Conservation (phyloP, 2,888 invertebrate species). For the Imbricaverruca yamaguchii region DNA sequence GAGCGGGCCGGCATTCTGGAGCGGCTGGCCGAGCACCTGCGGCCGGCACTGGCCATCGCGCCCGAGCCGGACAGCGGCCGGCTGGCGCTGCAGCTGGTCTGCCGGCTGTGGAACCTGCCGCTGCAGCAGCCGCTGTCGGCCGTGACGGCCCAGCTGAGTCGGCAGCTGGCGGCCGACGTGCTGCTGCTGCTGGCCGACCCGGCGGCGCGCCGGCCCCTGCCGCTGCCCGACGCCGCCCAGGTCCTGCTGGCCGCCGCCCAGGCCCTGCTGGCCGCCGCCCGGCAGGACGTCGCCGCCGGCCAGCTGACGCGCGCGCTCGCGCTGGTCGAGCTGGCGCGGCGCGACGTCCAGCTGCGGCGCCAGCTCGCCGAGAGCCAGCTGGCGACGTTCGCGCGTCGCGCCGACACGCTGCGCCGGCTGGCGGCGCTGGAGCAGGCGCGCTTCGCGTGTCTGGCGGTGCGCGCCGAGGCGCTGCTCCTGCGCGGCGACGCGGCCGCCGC, state of each 20-base stretch:
- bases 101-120: constrained; percentile 15
- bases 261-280: constrained; percentile 10
- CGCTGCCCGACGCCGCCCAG: neutral
- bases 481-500: neutral
- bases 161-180: constrained; percentile 2
- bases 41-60: neutral
- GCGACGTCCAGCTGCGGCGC: constrained; percentile 4
- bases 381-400: constrained; percentile 7
- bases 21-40: neutral
- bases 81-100: neutral
- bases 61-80: neutral
- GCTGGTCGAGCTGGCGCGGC: neutral
- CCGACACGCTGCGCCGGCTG: constrained; percentile 10
- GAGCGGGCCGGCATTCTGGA: neutral
- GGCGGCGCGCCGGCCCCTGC: neutral
- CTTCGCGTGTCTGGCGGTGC: constrained; percentile 10
- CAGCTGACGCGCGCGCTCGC: neutral
- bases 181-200: neutral
- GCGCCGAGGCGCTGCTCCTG: constrained; percentile 12
- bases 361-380: neutral
- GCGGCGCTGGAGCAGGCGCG: constrained; percentile 2
- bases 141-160: neutral
- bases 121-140: neutral
- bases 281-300: neutral
- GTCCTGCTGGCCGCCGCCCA: neutral